phyloP scores from a whole-genome alignment of 2,113 vertebrate genomes.

The Carlito syrichta region DNA sequence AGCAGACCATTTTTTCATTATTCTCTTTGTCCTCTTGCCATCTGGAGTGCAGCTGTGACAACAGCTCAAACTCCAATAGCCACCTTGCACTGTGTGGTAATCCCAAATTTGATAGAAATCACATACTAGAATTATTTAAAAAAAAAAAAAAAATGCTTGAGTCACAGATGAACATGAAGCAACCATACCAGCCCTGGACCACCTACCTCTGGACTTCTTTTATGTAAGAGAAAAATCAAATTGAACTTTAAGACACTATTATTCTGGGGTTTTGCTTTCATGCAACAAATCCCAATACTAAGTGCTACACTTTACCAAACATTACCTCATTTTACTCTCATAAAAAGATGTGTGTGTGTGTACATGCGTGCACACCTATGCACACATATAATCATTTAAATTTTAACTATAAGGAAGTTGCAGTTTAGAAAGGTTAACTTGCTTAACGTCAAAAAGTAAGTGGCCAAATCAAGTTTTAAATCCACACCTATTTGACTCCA shows the following conservation, averaged over 20 bases:
- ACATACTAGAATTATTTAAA: not conserved
- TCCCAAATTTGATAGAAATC: not conserved
- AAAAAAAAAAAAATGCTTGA: not conserved
- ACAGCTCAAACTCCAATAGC: not conserved
- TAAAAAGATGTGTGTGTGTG: not conserved
- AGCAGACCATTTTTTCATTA: not conserved
- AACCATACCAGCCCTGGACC: not conserved
- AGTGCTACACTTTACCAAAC: not conserved
- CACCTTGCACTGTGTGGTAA: not conserved
- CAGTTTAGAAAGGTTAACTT: not conserved
- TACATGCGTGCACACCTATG: accelerated
- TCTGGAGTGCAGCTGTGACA: not conserved
- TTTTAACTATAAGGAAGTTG: not conserved
- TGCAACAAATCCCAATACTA: not conserved
- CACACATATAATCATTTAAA: not conserved
- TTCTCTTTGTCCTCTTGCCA: not conserved
- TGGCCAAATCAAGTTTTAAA: not conserved
- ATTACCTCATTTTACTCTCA: not conserved
- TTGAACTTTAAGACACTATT: not conserved
- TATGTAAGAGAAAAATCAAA: not conserved
- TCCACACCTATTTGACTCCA: not conserved
- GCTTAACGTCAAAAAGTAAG: not conserved
- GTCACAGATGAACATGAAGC: not conserved
- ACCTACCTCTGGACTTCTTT: not conserved
- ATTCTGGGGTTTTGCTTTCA: not conserved